Evolutionary conservation across 2,113 vertebrate species (phyloP).

Genomic region (Nothoprocta pentlandii): DNA sequence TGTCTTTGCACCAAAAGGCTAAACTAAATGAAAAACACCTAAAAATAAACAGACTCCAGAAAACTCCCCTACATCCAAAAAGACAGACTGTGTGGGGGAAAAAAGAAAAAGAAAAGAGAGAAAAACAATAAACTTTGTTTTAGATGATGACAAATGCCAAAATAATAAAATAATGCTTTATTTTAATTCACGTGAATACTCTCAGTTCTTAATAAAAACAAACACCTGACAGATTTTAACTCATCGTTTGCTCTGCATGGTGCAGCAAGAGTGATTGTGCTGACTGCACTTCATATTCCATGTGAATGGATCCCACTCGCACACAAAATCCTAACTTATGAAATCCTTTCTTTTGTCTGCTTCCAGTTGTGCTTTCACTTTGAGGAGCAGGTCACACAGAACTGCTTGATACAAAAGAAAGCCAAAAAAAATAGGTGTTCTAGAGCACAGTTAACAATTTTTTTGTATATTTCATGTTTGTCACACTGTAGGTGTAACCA

Average conservation of each 20-base stretch:
- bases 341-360: constrained; percentile 18
- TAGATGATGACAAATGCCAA: constrained; percentile 10
- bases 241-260: constrained; percentile 25
- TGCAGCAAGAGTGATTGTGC: background rate
- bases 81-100: background rate
- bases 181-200: constrained; percentile 49
- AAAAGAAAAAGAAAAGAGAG: background rate
- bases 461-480: background rate
- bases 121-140: constrained; percentile 5
- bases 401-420: background rate
- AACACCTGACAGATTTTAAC: background rate
- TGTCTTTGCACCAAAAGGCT: background rate
- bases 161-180: background rate
- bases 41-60: constrained; percentile 4
- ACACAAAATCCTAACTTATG: background rate
- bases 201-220: background rate
- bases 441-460: background rate
- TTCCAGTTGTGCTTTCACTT: background rate
- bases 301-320: background rate
- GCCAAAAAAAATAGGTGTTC: background rate
- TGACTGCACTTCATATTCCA: background rate
- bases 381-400: background rate
- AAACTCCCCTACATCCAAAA: background rate
- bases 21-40: background rate
- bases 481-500: background rate